Conservation (phyloP, 35 echinoderm and acorn worm genomes). For the Ophioderma brevispina region DNA sequence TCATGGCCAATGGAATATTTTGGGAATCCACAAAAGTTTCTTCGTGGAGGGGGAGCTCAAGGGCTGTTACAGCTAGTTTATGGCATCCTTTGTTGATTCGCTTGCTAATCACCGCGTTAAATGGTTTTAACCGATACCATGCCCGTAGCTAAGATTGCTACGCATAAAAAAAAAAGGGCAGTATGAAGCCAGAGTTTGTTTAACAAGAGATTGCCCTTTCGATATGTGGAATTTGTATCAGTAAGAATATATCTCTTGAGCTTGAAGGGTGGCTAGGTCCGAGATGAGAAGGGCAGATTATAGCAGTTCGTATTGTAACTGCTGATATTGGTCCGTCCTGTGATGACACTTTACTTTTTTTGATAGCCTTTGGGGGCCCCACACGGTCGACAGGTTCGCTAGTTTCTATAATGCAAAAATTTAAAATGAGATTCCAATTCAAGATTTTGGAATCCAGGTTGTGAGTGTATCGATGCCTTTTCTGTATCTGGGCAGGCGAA, state of each 20-base stretch:
- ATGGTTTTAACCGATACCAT: constrained; percentile 18
- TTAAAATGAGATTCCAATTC: not conserved
- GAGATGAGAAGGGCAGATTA: not conserved
- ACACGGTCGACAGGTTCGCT: constrained; percentile 52
- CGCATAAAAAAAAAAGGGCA: too few species aligned
- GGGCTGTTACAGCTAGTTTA: not conserved
- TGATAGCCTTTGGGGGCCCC: constrained; percentile 10
- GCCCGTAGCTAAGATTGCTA: not conserved
- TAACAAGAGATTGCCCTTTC: constrained; percentile 15
- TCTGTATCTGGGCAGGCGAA: not conserved
- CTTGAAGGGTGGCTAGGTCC: constrained; percentile 18
- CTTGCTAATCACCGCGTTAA: not conserved
- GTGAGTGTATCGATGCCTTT: not conserved
- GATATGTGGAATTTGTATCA: not conserved
- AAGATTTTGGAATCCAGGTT: constrained; percentile 24
- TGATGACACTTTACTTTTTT: not conserved
- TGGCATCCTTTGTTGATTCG: not conserved
- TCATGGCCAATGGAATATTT: constrained; percentile 2
- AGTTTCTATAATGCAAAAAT: constrained; percentile 11
- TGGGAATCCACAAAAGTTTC: not conserved
- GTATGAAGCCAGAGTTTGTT: not conserved
- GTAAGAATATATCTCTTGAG: not conserved
- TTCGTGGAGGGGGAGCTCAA: not conserved
- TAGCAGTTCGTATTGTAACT: constrained; percentile 21
- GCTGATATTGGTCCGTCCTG: constrained; percentile 2